Evolutionary conservation across 2,797 vertebrate genomes (phyloP).

Genomic region (Coccyzus lansbergi): DNA sequence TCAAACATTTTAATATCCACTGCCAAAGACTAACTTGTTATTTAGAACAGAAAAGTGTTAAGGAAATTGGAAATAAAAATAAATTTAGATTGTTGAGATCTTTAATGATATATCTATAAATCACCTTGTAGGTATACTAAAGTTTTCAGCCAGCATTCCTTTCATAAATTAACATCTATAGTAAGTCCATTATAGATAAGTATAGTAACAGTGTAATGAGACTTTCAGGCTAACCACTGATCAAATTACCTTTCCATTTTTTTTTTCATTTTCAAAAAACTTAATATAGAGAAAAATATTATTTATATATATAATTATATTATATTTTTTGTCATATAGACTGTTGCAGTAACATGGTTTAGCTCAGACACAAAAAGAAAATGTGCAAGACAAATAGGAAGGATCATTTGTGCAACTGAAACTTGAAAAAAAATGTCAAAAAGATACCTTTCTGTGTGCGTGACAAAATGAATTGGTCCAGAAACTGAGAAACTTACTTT

Average conservation of each 20-base stretch:
- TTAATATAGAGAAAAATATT: neutral
- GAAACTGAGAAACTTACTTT: neutral
- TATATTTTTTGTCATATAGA: neutral
- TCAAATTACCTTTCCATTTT: neutral
- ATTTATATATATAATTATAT: neutral
- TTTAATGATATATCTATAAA: neutral
- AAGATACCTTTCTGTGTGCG: neutral
- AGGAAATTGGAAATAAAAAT: neutral
- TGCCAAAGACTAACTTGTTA: neutral
- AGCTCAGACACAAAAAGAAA: neutral
- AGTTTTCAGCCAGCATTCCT: neutral
- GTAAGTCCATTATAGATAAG: neutral
- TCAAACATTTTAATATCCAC: neutral
- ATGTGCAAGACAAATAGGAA: slow-evolving; percentile 10
- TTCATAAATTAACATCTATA: neutral
- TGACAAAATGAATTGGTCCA: neutral
- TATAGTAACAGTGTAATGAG: neutral
- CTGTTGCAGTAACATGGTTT: neutral
- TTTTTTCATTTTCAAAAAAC: neutral
- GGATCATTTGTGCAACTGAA: slow-evolving; percentile 35
- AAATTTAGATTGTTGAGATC: fast-evolving
- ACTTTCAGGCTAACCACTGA: neutral
- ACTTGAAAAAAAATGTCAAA: neutral
- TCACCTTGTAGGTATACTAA: neutral
- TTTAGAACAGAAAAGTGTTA: neutral